phyloP scores from a whole-genome alignment of 2,113 vertebrate species.

The Suricata suricatta region DNA sequence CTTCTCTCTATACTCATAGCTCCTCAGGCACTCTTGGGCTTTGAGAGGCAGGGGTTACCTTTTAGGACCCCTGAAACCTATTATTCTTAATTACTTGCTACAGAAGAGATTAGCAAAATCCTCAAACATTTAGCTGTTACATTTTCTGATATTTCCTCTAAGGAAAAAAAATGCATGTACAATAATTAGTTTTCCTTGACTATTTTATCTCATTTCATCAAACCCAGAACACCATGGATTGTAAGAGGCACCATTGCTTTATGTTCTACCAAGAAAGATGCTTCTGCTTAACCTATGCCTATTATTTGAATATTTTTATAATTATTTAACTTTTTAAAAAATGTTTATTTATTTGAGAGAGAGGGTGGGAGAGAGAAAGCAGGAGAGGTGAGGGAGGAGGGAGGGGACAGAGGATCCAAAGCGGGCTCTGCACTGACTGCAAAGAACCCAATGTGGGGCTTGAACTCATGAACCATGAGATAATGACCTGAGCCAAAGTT shows the following conservation, averaged over 20 bases:
- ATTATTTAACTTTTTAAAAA: no score
- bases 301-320: neutral
- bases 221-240: neutral
- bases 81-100: slow-evolving; percentile 38
- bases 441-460: no score
- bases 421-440: no score
- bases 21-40: neutral
- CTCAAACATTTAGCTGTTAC: neutral
- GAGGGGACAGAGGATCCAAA: no score
- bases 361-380: no score
- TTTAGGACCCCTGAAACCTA: neutral
- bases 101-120: neutral
- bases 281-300: neutral
- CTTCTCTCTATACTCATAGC: neutral
- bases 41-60: neutral
- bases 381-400: no score
- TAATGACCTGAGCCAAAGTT: no score
- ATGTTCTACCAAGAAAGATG: neutral
- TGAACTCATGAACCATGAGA: no score
- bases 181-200: neutral
- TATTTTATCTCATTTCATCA: neutral
- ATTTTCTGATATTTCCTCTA: neutral
- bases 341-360: no score
- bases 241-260: neutral
- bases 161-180: neutral